phyloP scores from a whole-genome alignment of 2,888 invertebrate genomes.

The Rhagium mordax region DNA sequence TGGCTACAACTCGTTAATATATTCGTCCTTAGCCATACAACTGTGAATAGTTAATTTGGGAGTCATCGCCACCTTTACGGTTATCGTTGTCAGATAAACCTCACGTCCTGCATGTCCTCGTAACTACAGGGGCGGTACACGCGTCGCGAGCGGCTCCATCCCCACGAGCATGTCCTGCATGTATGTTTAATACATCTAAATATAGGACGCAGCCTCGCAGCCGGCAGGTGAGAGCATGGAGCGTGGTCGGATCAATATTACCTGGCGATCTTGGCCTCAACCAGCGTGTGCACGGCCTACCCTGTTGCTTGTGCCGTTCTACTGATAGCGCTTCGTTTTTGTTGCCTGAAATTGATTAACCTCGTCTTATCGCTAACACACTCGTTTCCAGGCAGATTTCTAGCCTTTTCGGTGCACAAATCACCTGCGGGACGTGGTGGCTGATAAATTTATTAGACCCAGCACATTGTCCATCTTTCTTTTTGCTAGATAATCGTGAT shows the following conservation, averaged over 20 bases:
- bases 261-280: slow-evolving; percentile 22
- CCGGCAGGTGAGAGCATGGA: slow-evolving; percentile 29
- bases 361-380: slow-evolving; percentile 33
- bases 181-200: slow-evolving; percentile 27
- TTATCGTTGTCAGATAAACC: not conserved
- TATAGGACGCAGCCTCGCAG: slow-evolving; percentile 28
- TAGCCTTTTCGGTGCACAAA: not conserved
- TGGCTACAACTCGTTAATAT: too few species aligned
- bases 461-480: not conserved
- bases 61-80: not conserved
- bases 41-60: too few species aligned
- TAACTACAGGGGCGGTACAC: not conserved
- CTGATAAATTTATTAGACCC: not conserved
- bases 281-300: slow-evolving; percentile 1
- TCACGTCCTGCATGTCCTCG: not conserved
- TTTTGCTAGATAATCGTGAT: not conserved
- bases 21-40: too few species aligned
- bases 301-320: slow-evolving; percentile 20
- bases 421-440: not conserved
- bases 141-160: not conserved
- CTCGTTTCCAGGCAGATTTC: slow-evolving; percentile 1
- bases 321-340: slow-evolving; percentile 14
- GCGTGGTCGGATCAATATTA: slow-evolving; percentile 31
- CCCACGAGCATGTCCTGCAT: slow-evolving; percentile 22
- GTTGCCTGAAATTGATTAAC: slow-evolving; percentile 32